Evolutionary conservation across 1,140 invertebrate genomes (phyloP), one percentile per base, ranked within the genome.

Genomic region (Drosophila aff.): DNA sequence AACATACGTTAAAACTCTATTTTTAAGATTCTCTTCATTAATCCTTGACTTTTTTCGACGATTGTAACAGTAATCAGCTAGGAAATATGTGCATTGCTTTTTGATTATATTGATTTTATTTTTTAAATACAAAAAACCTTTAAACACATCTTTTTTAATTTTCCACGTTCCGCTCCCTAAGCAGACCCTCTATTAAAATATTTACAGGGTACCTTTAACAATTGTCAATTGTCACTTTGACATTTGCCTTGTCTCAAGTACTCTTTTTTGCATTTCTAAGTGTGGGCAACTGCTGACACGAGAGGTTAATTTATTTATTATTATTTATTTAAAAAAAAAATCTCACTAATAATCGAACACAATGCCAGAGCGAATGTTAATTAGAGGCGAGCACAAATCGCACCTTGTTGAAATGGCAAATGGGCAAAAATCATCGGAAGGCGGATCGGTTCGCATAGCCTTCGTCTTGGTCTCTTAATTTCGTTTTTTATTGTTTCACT

Each of bases 391-490:
- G 60, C 65, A 43, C 46, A 82, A 82, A 64, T 83, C 67, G 62
- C 83, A 79, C 71, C 79, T 82, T 44, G 67, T 76, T 65, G 31
- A 79, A 85, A 86, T 85, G 82, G 82, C 82, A 85, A 85, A 65
- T 43, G 26, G 40, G 63, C 23, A 62, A 58, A 58, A 65, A 33
- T 65, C 40, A 68, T 58, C 53, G 47, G 71, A 53, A 62, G 75
- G 63, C 75, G 75, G 64, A 77, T 77, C 50, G 49, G 40, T 68
- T 71, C 68, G 68, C 67, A 73, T 72, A 73, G 69, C 69, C 69
- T 73, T 73, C 69, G 67, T 41, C 69, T 73, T 59, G 69, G 69
- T 72, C 67, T 58, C 69, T 73, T 72, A 73, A 73, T 73, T 73
- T 73, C 21, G 38, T 46, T 49, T 58, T 69, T 50, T 73, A 50